Base-by-base conservation (phyloP, 2,113 vertebrate genomes). In the Seriola aureovittata region DNA sequence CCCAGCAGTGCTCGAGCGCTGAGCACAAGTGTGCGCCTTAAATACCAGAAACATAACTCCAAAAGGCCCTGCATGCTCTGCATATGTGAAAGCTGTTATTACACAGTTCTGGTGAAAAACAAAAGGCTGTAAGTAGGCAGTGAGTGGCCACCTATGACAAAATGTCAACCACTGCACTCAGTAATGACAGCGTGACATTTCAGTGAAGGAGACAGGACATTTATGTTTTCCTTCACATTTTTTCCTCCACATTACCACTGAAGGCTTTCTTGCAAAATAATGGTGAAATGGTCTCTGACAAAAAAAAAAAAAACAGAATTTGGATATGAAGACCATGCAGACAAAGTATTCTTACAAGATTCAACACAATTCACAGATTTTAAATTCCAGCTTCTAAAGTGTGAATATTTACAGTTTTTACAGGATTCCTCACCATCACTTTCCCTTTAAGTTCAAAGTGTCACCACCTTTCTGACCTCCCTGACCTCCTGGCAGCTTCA, bases 31-130 rank as follows among this genome's bases (percentile, higher is more conserved):
- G 78, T 63, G 40, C 29, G 65, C 38, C 7, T 12, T 38, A 78
- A 88, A 83, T 73, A 34, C 63, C 81, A 78, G 36, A 60, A 65
- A 81, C 59, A 60, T 48, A 59, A 80, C 64, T 89, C 60, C 11
- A 60, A 73, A 70, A 54, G 38, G 59, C 40, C 62, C 46, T 10
- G 44, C 69, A 32, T 14, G 17, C 54, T 75, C 34, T 69, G 62
- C 9, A 72, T 29, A 79, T 29, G 48, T 32, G 23, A 76, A 23
- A 52, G 72, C 71, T 74, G 36, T 59, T 8, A 78, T 82, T 85
- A 68, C 12, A 34, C 16, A 8, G 54, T 17, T 68, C 16, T 40
- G 63, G 12, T 38, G 36, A 36, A 50, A 63, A 36, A 21, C n/a
- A 17, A 62, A 23, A 5, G 1, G 8, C 59, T 34, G 40, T 46